Base-by-base conservation (phyloP, 1,140 invertebrate genomes). In the Trachymyrmex cornetzi region DNA sequence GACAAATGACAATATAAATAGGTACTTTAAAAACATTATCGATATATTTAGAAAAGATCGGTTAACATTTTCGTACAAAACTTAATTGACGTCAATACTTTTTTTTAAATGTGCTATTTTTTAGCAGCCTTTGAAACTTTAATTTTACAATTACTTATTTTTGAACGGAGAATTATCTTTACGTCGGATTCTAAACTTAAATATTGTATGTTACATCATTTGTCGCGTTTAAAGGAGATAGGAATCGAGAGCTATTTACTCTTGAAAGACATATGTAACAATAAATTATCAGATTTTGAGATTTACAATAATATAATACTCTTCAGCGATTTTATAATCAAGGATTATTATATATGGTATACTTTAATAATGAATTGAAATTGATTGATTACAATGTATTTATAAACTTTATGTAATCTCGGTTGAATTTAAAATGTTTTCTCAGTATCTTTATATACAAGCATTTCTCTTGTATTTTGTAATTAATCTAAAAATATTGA, bases 81-180 rank as follows among this genome's bases (percentile, higher is more conserved):
- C 11, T 48, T 50, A 48, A 48, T 24, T 50, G 67, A 50, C 4
- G 24, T 72, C 22, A 53, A 50, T 1, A n/a, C 12, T 24, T 50
- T 30, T 14, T 38, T 72, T 19, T 16, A 72, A 72, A 27, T 50
- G 7, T 50, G 7, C n/a, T 72, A 19, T 3, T 16, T 16, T 50
- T 27, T 30, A 50, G 14, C 16, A 7, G 19, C 6, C 0, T 16
- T 48, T 72, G 9, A 44, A 69, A 22, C 44, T 69, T 50, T 27
- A 19, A 53, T 72, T 50, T 71, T 9, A 27, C 14, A 27, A 24
- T 72, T 72, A 72, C 16, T 53, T 72, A 27, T 30, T 72, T 53
- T 53, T 11, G 6, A 72, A 53, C 5, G 12, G 6, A 12, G 16
- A 72, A 53, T 3, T 7, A n/a, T 50, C 3, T 27, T 24, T 22